phyloP scores from a whole-genome alignment of 2,888 invertebrate species.

The Cerceris ruficornis region DNA sequence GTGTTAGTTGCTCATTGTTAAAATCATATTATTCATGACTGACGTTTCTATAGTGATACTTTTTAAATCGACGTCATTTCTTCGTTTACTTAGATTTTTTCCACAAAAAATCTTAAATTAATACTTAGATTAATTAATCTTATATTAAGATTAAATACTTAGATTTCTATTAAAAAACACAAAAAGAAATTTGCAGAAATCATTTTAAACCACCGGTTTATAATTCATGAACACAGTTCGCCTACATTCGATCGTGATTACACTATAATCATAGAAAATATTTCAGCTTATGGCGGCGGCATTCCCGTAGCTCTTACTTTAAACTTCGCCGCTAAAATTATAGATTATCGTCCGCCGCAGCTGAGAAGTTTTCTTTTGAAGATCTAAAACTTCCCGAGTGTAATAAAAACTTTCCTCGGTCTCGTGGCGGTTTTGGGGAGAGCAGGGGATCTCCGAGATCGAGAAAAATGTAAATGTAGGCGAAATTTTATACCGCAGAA shows the following conservation, averaged over 20 bases:
- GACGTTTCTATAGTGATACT: no score
- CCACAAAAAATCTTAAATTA: no score
- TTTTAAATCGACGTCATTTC: no score
- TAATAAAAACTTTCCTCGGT: constrained; percentile 54
- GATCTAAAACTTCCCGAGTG: constrained; percentile 46
- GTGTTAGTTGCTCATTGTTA: no score
- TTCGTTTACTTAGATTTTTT: no score
- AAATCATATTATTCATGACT: no score
- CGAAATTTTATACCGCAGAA: constrained; percentile 42
- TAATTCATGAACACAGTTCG: not conserved
- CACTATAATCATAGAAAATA: constrained; percentile 17
- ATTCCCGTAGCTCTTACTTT: constrained; percentile 3
- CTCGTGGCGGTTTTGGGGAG: constrained; percentile 29
- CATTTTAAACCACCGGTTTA: no score
- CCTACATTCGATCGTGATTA: constrained; percentile 24
- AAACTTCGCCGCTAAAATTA: constrained; percentile 47
- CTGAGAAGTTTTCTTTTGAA: constrained; percentile 37
- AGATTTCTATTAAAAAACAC: no score
- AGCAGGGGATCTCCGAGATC: constrained; percentile 11
- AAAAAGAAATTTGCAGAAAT: no score
- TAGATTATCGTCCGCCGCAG: constrained; percentile 29
- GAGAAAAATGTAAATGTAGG: constrained; percentile 44
- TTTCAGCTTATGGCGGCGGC: constrained; percentile 28
- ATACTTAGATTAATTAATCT: no score
- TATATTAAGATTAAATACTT: no score